Evolutionary conservation across 2,888 invertebrate species (phyloP).

Genomic region (Bembecia ichneumoniformis): DNA sequence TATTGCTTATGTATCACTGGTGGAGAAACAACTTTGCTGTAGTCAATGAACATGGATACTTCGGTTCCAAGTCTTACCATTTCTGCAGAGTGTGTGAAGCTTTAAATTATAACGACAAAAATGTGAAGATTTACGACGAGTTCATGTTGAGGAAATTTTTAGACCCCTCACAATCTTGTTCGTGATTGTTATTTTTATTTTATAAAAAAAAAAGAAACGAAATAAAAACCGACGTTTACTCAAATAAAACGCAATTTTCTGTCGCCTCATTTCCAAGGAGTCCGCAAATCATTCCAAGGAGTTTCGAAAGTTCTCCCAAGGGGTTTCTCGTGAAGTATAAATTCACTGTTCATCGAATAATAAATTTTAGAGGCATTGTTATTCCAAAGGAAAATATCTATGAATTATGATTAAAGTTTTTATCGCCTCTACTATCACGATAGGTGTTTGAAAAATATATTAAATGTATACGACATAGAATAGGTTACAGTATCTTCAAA

Average conservation of each 20-base stretch:
- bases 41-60: slow-evolving; percentile 79
- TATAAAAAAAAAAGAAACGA: background rate
- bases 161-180: background rate
- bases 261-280: slow-evolving; percentile 12
- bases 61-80: slow-evolving; percentile 71
- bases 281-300: slow-evolving; percentile 25
- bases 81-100: slow-evolving; percentile 78
- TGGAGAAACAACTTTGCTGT: slow-evolving; percentile 74
- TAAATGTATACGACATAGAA: too few species aligned
- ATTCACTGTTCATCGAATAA: slow-evolving; percentile 33
- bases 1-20: slow-evolving; percentile 56
- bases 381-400: slow-evolving; percentile 30
- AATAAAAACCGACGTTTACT: slow-evolving; percentile 1
- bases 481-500: too few species aligned
- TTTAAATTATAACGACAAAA: slow-evolving; percentile 71
- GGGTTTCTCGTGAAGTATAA: slow-evolving; percentile 28
- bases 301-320: slow-evolving; percentile 25
- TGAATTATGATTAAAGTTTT: slow-evolving; percentile 42
- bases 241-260: slow-evolving; percentile 4
- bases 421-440: slow-evolving; percentile 12
- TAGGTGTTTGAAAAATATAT: background rate
- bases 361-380: slow-evolving; percentile 40
- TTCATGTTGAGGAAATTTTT: slow-evolving; percentile 5
- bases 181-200: background rate
- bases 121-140: slow-evolving; percentile 26